Evolutionary conservation across 2,888 invertebrate species (phyloP).

Genomic region (Chaetoderma sp.): DNA sequence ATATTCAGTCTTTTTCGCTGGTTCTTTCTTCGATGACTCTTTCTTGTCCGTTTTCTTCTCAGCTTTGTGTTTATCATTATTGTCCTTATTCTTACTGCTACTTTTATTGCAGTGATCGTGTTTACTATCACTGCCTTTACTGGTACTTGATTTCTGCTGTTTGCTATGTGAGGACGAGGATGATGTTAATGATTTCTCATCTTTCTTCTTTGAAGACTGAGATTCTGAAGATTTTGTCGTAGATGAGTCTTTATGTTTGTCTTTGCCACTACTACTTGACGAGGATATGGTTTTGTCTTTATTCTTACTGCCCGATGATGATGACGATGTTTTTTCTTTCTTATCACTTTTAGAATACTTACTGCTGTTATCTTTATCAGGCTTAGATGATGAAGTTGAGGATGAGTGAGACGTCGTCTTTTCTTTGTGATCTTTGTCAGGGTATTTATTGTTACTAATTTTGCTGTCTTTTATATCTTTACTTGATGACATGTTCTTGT

Average conservation of each 20-base stretch:
- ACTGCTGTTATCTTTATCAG: too few species aligned
- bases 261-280: too few species aligned
- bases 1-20: neutral
- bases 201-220: constrained; percentile 27
- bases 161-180: constrained; percentile 11
- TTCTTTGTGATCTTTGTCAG: constrained; percentile 26
- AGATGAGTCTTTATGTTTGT: too few species aligned
- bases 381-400: too few species aligned
- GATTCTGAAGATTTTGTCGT: constrained; percentile 2
- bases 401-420: too few species aligned
- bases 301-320: constrained; percentile 32
- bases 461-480: constrained; percentile 20
- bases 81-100: constrained; percentile 33
- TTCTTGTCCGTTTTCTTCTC: constrained; percentile 36
- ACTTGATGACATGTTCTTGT: constrained; percentile 30
- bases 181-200: constrained; percentile 26
- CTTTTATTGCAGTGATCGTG: constrained; percentile 3
- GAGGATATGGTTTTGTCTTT: constrained; percentile 34
- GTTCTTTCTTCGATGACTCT: neutral
- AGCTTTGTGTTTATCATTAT: constrained; percentile 31
- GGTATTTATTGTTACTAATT: constrained; percentile 18
- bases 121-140: neutral
- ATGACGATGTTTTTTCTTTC: constrained; percentile 18
- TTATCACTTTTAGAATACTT: constrained; percentile 14
- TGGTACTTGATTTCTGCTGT: constrained; percentile 19